Base-by-base conservation (phyloP, 2,797 vertebrate species). In the Australoheros facetus region DNA sequence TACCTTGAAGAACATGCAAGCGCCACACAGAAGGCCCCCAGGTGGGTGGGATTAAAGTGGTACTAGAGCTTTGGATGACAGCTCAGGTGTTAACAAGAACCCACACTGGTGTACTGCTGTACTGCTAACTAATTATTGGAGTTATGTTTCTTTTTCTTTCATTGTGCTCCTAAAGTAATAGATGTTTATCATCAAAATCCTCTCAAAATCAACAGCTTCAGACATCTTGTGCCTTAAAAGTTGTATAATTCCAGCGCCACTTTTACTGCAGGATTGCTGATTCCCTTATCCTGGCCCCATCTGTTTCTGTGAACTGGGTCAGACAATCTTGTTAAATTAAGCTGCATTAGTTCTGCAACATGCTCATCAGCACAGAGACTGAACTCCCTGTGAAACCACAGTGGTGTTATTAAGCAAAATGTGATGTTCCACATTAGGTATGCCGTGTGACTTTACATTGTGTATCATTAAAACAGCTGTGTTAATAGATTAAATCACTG, bases 301-400 rank as follows among this genome's bases (percentile, higher is more conserved):
- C 84, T 81, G 70, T 58, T 73, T 71, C 54, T 78, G 85, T 88
- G 66, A 87, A 87, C 57, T 88, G 71, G 81, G 85, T 88, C 81
- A 45, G 70, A 82, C n/a, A 72, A 57, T 77, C 77, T 62, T 42
- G 32, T 81, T 72, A 80, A 62, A 85, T 83, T 75, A 84, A 73
- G 66, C 53, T 45, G 51, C 56, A 75, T 85, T 86, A 78, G 76
- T 79, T 89, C 80, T 78, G 78, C 83, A 60, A 69, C 37, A n/a
- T 32, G 53, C 79, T 82, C 26, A 53, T 77, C 80, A 79, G 51
- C 73, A 74, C 58, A 28, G 79, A 5, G 34, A 58, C 60, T 59
- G 19, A 71, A 39, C 42, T 77, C 45, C 45, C 54, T n/a, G 57
- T 55, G 73, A 76, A 78, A 64, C 30, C 7, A 30, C 76, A 16